Evolutionary conservation across 2,797 vertebrate species (phyloP).

Genomic region (Ctenopoma kingsleyae): DNA sequence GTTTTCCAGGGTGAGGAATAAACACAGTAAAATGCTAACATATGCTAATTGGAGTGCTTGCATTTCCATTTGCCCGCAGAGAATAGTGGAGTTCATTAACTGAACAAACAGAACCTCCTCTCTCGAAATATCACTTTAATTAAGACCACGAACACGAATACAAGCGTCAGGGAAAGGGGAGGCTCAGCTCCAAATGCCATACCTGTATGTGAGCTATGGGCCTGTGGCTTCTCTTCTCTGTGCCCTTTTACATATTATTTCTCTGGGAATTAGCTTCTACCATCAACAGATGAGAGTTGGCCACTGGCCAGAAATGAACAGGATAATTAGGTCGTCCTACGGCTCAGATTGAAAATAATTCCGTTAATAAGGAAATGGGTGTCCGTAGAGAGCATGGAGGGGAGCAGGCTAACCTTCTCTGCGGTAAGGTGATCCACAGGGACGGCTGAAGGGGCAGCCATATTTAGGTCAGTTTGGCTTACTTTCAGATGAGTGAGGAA

Average conservation of each 20-base stretch:
- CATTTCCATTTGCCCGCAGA: constrained; percentile 83
- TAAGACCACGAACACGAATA: constrained; percentile 77
- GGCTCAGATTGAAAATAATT: constrained; percentile 82
- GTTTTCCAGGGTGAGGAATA: constrained; percentile 76
- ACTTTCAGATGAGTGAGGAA: constrained; percentile 51
- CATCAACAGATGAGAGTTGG: constrained; percentile 80
- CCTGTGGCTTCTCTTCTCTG: constrained; percentile 58
- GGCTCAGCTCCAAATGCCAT: constrained; percentile 79
- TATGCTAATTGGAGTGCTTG: constrained; percentile 84
- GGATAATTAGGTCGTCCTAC: constrained; percentile 82
- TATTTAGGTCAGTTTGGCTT: constrained; percentile 69
- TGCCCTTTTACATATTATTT: constrained; percentile 82
- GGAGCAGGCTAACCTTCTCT: constrained; percentile 74
- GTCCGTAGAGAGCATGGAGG: constrained; percentile 70
- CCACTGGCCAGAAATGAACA: constrained; percentile 73
- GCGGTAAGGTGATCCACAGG: constrained; percentile 69
- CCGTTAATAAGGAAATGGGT: constrained; percentile 78
- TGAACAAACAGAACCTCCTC: constrained; percentile 84
- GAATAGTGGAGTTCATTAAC: constrained; percentile 83
- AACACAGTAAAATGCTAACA: constrained; percentile 84
- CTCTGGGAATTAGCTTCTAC: constrained; percentile 74
- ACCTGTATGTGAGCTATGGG: constrained; percentile 77
- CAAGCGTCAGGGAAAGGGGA: constrained; percentile 47
- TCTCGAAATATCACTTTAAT: constrained; percentile 87
- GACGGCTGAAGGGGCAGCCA: constrained; percentile 54